Base-by-base conservation (phyloP, 2,888 invertebrate genomes). In the Alcis repandata region DNA sequence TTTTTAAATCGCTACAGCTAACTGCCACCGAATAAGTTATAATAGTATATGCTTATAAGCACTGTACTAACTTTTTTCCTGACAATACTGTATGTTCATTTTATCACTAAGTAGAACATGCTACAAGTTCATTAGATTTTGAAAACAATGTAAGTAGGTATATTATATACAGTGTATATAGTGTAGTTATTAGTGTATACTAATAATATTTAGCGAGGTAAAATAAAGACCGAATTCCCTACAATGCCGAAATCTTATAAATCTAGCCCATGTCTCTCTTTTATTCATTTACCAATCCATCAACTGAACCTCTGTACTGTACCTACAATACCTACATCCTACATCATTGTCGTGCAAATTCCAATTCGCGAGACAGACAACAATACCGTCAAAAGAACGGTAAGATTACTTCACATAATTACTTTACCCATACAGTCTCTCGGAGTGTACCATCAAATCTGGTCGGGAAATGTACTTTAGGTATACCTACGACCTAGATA, bases 401-500 rank as follows among this genome's bases (percentile, higher is more conserved):
- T 45, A 33, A 56, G 56, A 62, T 57, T 62, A 57, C 62, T 62
- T 33, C 43, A 62, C 49, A 57, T 62, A 62, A 62, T 62, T 62
- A 62, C 62, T 57, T 57, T 51, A 57, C 49, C 62, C 62, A 36
- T 57, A 62, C 62, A 62, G 57, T 62, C 43, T 57, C 56, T 36
- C 40, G 1, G 52, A 62, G 54, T 62, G 59, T 59, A 49, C 40
- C 59, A 56, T 48, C 53, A 53, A 54, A 53, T 56, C 56, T 33
- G 49, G 57, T 57, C 62, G 48, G 40, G 32, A 13, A 27, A 9
- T 57, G 43, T 46, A 45, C 32, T 40, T 15, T 54, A 32, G 38
- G 40, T 56, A 33, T 48, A 46, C 15, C 53, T 40, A 53, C 40
- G 7, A 13, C 7, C 54, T 54, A 27, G 27, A 54, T 54, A 51